Evolutionary conservation across 2,113 vertebrate genomes (phyloP), one percentile per base, ranked within the genome.

Genomic region (Ophthalmolycus amberensis): DNA sequence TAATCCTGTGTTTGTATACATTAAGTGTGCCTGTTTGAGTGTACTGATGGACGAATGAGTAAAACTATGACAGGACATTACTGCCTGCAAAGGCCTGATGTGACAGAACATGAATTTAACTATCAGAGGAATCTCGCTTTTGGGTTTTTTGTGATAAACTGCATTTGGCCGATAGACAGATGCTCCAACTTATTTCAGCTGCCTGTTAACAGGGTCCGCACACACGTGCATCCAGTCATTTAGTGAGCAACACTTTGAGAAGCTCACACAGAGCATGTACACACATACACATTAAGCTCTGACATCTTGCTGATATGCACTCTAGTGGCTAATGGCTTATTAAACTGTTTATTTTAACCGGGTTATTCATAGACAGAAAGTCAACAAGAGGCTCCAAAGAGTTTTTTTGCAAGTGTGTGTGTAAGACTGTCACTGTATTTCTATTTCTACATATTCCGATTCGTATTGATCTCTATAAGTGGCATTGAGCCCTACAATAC

Each of bases 101-200:
- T 67, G 66, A 62, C 66, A 71, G 60, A 67, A 38, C 9, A 0
- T 29, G 60, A 2, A 42, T 60, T 32, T 6, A 77, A 71, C 60
- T 40, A 77, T 79, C 22, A 68, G 79, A 84, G 48, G 67, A 90
- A 60, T 77, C 84, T 71, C 48, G 0, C 22, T 14, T 22, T 52
- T 73, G 65, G 82, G 74, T 72, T 90, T 82, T 60, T 74, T 46
- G 38, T 84, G 34, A 84, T 88, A 56, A 88, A 85, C 91, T 68
- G 25, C 75, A 88, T 88, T 80, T 75, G 44, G 34, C 27, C 82
- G 85, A 94, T 71, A 82, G 76, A 87, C 74, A 80, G 6, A 80
- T 80, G 37, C 25, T 80, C 46, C 59, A 63, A 66, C 71, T 83
- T 78, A 66, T 70, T 90, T 82, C 66, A 80, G 69, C 62, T 32